phyloP scores from a whole-genome alignment of 2,888 invertebrate species.

The Melipona beecheii region DNA sequence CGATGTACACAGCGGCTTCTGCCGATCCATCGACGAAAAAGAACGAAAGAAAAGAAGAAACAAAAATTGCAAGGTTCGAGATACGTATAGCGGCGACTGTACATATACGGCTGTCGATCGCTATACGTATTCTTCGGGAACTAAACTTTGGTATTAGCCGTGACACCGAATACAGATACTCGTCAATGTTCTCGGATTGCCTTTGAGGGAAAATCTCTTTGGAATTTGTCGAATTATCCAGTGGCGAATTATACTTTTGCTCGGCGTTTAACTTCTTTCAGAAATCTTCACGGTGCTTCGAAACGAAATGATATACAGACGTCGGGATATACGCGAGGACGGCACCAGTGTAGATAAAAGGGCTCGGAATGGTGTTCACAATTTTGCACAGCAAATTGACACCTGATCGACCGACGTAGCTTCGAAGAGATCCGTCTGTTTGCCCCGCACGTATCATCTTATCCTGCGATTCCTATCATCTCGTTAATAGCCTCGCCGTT shows the following conservation, averaged over 20 bases:
- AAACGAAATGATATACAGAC: not conserved
- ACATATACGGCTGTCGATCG: too few species aligned
- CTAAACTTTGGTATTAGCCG: not conserved
- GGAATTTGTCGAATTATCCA: too few species aligned
- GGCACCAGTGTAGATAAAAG: not conserved
- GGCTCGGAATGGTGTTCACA: not conserved
- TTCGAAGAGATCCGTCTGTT: not conserved
- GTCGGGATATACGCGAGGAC: not conserved
- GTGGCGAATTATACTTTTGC: not conserved
- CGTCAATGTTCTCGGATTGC: not conserved
- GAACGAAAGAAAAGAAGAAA: not conserved
- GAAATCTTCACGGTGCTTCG: not conserved
- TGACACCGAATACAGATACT: not conserved
- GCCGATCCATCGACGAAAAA: not conserved
- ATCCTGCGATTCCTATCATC: not conserved
- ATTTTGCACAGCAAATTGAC: slow-evolving; percentile 8
- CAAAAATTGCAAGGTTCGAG: not conserved
- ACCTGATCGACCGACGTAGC: not conserved
- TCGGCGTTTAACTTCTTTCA: not conserved
- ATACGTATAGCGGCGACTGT: not conserved
- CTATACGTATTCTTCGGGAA: not conserved
- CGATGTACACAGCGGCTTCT: not conserved
- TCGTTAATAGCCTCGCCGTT: not conserved
- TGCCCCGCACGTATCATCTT: not conserved
- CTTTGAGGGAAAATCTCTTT: too few species aligned